phyloP scores from a whole-genome alignment of 2,113 vertebrate genomes.

The Junco hyemalis region DNA sequence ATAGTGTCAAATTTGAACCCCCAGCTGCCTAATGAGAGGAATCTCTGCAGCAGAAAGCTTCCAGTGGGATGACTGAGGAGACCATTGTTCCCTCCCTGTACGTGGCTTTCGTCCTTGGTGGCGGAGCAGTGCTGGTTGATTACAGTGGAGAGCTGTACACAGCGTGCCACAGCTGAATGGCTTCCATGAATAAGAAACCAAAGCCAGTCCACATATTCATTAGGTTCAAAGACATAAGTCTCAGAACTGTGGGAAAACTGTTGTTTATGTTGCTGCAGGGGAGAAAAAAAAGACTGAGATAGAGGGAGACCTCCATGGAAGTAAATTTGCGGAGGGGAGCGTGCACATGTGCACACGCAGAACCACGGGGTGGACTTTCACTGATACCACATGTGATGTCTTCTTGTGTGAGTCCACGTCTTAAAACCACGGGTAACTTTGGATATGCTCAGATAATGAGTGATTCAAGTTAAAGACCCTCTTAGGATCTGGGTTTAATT shows the following conservation, averaged over 20 bases:
- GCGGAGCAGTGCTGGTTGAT: constrained; percentile 31
- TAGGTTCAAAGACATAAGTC: constrained; percentile 55
- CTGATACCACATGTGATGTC: neutral
- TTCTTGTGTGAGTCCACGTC: neutral
- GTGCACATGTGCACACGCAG: neutral
- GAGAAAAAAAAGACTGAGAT: neutral
- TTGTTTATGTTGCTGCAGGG: constrained; percentile 43
- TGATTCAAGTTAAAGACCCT: neutral
- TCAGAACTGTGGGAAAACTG: constrained; percentile 66
- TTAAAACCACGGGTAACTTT: neutral
- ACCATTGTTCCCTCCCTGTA: neutral
- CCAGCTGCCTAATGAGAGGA: neutral
- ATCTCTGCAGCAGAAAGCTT: neutral
- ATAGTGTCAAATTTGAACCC: neutral
- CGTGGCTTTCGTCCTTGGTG: neutral
- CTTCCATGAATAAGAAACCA: constrained; percentile 59
- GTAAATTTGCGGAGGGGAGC: neutral
- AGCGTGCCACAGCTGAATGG: constrained; percentile 62
- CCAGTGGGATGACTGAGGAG: neutral
- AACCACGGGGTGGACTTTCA: neutral
- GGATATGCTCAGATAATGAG: neutral
- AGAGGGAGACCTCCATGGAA: constrained; percentile 42
- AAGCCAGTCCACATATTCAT: constrained; percentile 49
- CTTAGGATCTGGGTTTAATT: neutral
- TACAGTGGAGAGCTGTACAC: constrained; percentile 20